Percentiles rank a stretch among this genome's conserved stretches.
Evolutionary conservation across 2,888 invertebrate genomes (phyloP).

Genomic region (Cantharis rufa): DNA sequence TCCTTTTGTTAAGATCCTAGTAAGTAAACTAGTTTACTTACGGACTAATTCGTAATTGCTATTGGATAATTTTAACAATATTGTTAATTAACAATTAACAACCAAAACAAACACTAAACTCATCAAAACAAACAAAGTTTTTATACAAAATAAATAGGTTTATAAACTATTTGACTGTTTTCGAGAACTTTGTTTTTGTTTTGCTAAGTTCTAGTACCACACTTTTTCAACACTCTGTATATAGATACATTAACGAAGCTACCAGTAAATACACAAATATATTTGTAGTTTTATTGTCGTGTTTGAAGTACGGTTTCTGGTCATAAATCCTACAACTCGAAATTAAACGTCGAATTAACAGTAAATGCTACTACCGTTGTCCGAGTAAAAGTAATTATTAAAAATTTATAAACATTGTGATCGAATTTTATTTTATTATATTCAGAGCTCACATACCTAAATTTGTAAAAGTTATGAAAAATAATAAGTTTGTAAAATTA

Average conservation of each 20-base stretch:
- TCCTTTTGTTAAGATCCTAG: no score
- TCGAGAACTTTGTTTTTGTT: no score
- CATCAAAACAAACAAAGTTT: no score
- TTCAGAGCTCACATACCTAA: background rate
- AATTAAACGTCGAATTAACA: background rate
- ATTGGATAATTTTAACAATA: no score
- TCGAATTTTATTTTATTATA: background rate
- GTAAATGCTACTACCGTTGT: background rate
- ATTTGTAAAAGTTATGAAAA: background rate
- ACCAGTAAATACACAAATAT: background rate
- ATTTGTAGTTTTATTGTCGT: background rate
- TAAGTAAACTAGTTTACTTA: no score
- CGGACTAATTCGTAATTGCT: no score
- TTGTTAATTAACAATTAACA: no score
- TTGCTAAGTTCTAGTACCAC: no score
- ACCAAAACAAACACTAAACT: no score
- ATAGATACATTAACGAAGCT: background rate
- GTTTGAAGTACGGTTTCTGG: background rate
- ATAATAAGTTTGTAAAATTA: background rate
- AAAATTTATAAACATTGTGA: background rate
- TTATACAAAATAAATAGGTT: no score
- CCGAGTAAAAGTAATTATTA: background rate
- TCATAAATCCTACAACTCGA: background rate
- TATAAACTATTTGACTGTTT: no score
- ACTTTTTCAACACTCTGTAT: background rate